phyloP scores from a whole-genome alignment of 2,888 invertebrate genomes.

The Pyrgus malvae region DNA sequence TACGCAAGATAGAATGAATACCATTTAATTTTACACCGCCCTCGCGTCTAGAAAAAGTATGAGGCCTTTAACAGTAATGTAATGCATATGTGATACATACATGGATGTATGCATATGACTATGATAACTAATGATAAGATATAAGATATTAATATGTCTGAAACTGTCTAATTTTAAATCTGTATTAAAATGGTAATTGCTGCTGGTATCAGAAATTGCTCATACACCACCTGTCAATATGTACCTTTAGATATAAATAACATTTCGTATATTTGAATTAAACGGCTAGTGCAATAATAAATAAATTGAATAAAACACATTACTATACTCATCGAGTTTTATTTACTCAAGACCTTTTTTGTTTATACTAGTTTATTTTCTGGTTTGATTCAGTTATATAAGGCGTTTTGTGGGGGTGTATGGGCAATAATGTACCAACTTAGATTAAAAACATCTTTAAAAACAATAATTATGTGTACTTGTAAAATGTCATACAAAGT shows the following conservation, averaged over 20 bases:
- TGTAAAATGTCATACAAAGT: conserved; percentile 21
- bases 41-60: no score
- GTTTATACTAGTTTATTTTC: conserved; percentile 61
- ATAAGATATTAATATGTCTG: background rate
- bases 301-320: conserved; percentile 69
- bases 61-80: no score
- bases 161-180: conserved; percentile 3
- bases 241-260: conserved; percentile 59
- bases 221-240: conserved; percentile 77
- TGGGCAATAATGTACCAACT: conserved; percentile 63
- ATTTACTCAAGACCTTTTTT: conserved; percentile 70
- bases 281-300: conserved; percentile 66
- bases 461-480: conserved; percentile 14
- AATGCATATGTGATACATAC: no score
- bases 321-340: conserved; percentile 69
- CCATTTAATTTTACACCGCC: no score
- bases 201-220: conserved; percentile 60
- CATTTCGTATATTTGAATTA: conserved; percentile 42
- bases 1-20: no score
- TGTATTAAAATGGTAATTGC: conserved; percentile 25
- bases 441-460: conserved; percentile 9
- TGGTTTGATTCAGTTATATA: conserved; percentile 53
- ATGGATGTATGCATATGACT: no score
- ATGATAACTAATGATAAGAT: no score
- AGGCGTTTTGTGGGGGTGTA: conserved; percentile 80